These are phyloP conservation scores for Listronotus oregonensis DNA, from an alignment of 1,140 invertebrate species.

Conservation along the genomic window DNA sequence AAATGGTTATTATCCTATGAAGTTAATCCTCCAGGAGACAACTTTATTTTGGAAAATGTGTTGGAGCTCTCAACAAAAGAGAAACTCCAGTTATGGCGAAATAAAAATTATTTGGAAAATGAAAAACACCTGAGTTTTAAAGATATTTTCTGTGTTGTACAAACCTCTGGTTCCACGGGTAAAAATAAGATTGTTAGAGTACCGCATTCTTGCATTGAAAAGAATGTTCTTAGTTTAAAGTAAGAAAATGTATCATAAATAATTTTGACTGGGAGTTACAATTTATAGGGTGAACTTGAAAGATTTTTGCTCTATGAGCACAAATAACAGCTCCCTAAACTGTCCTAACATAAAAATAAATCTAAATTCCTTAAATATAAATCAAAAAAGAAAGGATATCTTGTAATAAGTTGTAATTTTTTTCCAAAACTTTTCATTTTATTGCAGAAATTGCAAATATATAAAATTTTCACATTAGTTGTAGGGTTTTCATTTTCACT, in stretches of 20 bases:
- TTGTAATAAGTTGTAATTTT: no score
- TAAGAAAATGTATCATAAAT: slow-evolving; percentile 30
- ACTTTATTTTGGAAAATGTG: slow-evolving; percentile 2
- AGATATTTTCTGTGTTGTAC: slow-evolving; percentile 63
- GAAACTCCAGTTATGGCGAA: slow-evolving; percentile 23
- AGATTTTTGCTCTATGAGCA: no score
- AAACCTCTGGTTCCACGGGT: slow-evolving; percentile 72
- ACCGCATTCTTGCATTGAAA: slow-evolving; percentile 64
- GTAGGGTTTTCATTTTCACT: no score
- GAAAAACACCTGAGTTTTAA: slow-evolving; percentile 35
- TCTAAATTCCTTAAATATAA: no score
- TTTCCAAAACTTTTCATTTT: no score
- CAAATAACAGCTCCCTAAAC: no score
- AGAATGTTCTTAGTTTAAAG: slow-evolving; percentile 67
- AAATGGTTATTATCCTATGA: slow-evolving; percentile 22
- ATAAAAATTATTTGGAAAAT: slow-evolving; percentile 7
- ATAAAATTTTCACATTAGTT: no score
- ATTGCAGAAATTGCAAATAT: no score
- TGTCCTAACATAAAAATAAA: no score
- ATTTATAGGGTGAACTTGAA: no score
- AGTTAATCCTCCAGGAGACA: slow-evolving; percentile 4
- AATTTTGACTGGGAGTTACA: neutral
- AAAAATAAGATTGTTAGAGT: slow-evolving; percentile 67
- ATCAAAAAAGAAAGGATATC: no score
- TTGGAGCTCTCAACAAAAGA: slow-evolving; percentile 16